Base-by-base conservation (phyloP, 2,113 vertebrate genomes). In the Gallinago media region DNA sequence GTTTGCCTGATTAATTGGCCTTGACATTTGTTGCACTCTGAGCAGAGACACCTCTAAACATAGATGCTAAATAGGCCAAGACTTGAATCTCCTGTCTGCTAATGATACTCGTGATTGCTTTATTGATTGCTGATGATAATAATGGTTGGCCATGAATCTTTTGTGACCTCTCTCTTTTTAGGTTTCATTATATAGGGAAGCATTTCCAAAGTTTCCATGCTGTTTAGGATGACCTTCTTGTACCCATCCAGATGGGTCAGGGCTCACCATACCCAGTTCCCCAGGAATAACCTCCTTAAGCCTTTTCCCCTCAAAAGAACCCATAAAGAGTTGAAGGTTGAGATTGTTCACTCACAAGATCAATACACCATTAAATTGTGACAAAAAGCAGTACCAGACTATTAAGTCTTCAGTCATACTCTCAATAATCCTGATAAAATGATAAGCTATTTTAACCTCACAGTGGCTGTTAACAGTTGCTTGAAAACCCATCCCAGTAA, bases 351-450 rank as follows among this genome's bases (percentile, higher is more conserved):
- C 95, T 97, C 13, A 6, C 78, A 97, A 95, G 94, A 98, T 98
- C 97, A 96, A 98, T 98, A 98, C 88, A 94, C 97, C 92, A 98
- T 98, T 98, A 97, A 97, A 97, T 95, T 97, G 96, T 97, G 96
- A 98, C 97, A 97, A 97, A 98, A 98, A 97, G 88, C 82, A 93
- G 96, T 96, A 97, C 91, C 88, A 96, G 88, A 91, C 91, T 97
- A 98, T 97, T 97, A 98, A 97, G 89, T 97, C 84, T 92, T 96
- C 95, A 96, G 91, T 96, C 96, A 96, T 92, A 95, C 78, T 36
- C 91, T 97, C 96, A 92, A 95, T 97, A 97, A 97, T 97, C 89
- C 94, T 97, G 91, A 97, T 97, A 97, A 98, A 96, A 92, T 92
- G 86, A 97, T 97, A 96, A 97, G 92, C 95, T 97, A 68, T 97